Conservation (phyloP, 1,140 invertebrate species). For the Diachasma alloeum region DNA sequence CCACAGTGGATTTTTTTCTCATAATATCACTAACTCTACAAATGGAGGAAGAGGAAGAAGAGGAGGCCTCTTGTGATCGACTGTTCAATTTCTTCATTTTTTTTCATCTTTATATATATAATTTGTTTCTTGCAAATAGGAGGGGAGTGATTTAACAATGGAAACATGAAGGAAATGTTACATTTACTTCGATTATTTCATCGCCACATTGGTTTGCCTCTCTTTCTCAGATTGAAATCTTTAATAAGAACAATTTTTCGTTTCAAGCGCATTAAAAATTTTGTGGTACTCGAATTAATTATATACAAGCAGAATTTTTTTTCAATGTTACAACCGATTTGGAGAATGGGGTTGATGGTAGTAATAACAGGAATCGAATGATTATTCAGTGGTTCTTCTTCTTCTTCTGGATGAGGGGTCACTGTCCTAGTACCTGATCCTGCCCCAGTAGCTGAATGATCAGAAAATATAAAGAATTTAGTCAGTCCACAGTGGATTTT, state of each 20-base stretch:
- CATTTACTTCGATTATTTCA: conserved; percentile 26
- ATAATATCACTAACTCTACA: not conserved
- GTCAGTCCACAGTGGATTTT: not conserved
- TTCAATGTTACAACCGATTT: not conserved
- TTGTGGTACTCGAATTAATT: not conserved
- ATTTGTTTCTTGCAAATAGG: conserved; percentile 14
- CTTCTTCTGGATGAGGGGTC: no score
- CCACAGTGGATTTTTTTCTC: not conserved
- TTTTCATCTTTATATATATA: not conserved
- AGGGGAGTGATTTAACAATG: conserved; percentile 15
- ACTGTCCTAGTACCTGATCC: no score
- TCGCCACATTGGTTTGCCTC: conserved; percentile 33
- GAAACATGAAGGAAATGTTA: conserved; percentile 13
- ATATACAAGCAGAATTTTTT: conserved; percentile 8
- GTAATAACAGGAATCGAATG: not conserved
- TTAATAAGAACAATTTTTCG: conserved; percentile 44
- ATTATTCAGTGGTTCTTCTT: no score
- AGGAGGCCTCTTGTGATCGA: conserved; percentile 34
- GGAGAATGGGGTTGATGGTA: not conserved
- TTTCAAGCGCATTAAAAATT: conserved; percentile 18
- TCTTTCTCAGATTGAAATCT: conserved; percentile 39
- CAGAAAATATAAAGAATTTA: no score
- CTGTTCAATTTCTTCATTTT: not conserved
- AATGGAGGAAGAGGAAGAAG: conserved; percentile 9
- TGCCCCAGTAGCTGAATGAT: no score